A percentile compares a stretch with the other conserved stretches of the same genome.
Evolutionary conservation across 1,140 invertebrate genomes (phyloP).

Genomic region (Drosophila carrolli): DNA sequence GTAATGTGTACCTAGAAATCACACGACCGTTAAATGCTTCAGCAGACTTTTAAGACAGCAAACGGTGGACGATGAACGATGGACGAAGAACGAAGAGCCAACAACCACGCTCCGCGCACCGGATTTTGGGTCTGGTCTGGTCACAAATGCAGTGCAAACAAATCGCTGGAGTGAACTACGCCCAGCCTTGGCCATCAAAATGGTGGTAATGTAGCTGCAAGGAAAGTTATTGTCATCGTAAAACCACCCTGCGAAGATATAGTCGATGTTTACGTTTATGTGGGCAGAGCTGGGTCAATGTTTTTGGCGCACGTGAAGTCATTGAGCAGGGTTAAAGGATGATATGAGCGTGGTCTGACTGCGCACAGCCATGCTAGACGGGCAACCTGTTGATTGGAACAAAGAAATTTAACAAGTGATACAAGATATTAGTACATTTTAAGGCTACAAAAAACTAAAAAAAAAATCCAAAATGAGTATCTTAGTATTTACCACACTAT

Average conservation of each 20-base stretch:
- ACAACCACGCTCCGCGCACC: constrained; percentile 2
- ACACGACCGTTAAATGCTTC: constrained; percentile 64
- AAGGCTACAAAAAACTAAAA: no score
- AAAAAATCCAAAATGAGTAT: no score
- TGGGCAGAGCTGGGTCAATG: constrained; percentile 58
- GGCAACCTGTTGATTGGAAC: constrained; percentile 33
- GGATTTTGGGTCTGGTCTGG: constrained; percentile 18
- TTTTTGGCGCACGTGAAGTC: constrained; percentile 55
- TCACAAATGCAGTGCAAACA: constrained; percentile 73
- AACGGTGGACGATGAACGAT: constrained; percentile 5
- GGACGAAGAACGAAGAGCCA: constrained; percentile 7
- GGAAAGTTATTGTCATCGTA: constrained; percentile 64
- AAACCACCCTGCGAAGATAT: constrained; percentile 32
- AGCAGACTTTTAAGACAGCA: constrained; percentile 33
- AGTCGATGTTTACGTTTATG: constrained; percentile 35
- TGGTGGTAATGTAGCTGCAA: constrained; percentile 38
- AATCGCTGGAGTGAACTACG: constrained; percentile 40
- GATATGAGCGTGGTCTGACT: neutral
- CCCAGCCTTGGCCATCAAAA: constrained; percentile 66
- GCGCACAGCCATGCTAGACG: constrained; percentile 4
- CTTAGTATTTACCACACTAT: no score
- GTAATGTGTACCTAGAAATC: constrained; percentile 41
- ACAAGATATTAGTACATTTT: neutral
- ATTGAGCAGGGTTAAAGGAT: constrained; percentile 31
- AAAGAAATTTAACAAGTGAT: neutral